A percentile compares a stretch with the other conserved stretches of the same genome.
phyloP scores from a whole-genome alignment of 2,797 vertebrate genomes.

The Microctenopoma steveboyesi region DNA sequence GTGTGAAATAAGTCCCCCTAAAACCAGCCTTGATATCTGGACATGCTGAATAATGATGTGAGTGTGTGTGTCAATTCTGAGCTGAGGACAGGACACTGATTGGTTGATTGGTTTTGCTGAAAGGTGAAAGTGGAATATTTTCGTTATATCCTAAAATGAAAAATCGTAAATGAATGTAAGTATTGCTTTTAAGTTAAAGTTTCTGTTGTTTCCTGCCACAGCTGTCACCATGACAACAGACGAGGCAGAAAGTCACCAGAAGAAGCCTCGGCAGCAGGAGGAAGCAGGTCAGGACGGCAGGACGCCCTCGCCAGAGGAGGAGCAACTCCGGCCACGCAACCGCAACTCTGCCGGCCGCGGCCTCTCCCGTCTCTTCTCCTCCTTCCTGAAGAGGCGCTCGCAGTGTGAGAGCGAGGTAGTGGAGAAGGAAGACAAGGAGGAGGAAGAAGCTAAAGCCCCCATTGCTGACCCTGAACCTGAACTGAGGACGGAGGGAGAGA shows the following conservation, averaged over 20 bases:
- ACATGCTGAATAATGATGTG: background rate
- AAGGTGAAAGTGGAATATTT: too few species aligned
- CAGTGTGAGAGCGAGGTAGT: slow-evolving; percentile 90
- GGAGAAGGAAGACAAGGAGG: slow-evolving; percentile 70
- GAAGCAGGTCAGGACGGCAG: slow-evolving; percentile 82
- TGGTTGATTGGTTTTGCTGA: too few species aligned
- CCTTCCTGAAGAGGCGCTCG: slow-evolving; percentile 93
- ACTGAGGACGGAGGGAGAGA: slow-evolving; percentile 89
- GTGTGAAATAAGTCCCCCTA: background rate
- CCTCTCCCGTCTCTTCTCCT: slow-evolving; percentile 93
- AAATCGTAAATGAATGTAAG: background rate
- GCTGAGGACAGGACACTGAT: too few species aligned
- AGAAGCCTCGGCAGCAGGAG: slow-evolving; percentile 83
- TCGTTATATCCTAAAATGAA: too few species aligned
- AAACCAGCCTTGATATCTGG: background rate
- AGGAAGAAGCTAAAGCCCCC: slow-evolving; percentile 91
- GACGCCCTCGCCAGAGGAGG: slow-evolving; percentile 81
- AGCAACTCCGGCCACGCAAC: slow-evolving; percentile 83
- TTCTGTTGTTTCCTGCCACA: slow-evolving; percentile 24
- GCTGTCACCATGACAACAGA: slow-evolving; percentile 85
- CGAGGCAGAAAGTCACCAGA: slow-evolving; percentile 88
- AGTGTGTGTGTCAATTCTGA: too few species aligned
- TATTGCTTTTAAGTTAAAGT: background rate
- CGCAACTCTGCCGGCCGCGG: slow-evolving; percentile 86
- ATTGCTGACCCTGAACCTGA: slow-evolving; percentile 97